Base-by-base conservation (phyloP, 2,888 invertebrate species). In the Gonocerus acuteangulatus region DNA sequence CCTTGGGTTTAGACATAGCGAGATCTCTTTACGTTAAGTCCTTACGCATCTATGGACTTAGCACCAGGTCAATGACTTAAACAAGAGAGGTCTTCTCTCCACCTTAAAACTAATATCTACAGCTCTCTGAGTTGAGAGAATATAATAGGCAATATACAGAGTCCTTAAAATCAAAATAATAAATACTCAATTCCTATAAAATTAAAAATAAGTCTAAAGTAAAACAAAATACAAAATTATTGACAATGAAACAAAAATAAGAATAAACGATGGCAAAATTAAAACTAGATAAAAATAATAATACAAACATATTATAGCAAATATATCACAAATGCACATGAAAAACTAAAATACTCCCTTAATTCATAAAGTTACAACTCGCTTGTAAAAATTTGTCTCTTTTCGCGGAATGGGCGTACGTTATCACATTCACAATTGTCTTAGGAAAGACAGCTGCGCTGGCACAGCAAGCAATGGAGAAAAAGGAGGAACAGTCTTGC, bases 311-410 rank as follows among this genome's bases (percentile, higher is more conserved):
- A 54, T 42, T 36, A 16, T 54, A 54, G 54, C 23, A 18, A 54
- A 54, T 36, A 51, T 54, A 54, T 54, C 54, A 54, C 54, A 54
- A 44, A 18, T 54, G 54, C 42, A 54, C 54, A 54, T 22, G 39
- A n/a, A 7, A 39, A 27, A 1, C 18, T 42, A 22, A 54, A 54
- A 44, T 54, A 54, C 54, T 54, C 32, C 9, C 32, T 6, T 27
- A 9, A 27, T n/a, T n/a, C 27, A 4, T 27, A 27, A 27, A 27
- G 9, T 9, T 27, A 27, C 4, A 27, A 27, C 27, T 27, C 9
- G 27, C 4, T 6, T 6, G 27, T 27, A 27, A 27, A 27, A 27
- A 27, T 6, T 27, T 6, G 27, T 27, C 27, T 27, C 4, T 27
- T 9, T 27, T 27, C 27, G 27, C 27, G 27, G 27, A 27, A 27